phyloP scores from a whole-genome alignment of 2,888 invertebrate genomes.

The Polydesmus complanatus region DNA sequence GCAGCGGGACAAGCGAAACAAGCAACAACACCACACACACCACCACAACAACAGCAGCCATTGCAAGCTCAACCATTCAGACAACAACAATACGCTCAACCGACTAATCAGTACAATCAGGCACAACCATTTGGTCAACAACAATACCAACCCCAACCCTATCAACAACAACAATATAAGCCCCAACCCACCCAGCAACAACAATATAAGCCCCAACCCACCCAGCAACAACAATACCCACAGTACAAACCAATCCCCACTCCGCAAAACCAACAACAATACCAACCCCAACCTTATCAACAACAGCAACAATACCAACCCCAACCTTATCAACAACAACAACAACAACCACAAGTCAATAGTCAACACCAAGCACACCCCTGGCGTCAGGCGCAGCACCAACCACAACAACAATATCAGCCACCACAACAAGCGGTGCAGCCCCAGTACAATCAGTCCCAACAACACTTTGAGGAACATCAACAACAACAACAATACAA shows the following conservation, averaged over 20 bases:
- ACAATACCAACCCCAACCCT: no score
- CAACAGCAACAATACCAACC: no score
- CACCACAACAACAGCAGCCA: constrained; percentile 26
- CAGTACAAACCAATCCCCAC: no score
- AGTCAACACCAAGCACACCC: no score
- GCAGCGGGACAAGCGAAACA: neutral
- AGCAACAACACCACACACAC: constrained; percentile 35
- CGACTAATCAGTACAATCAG: neutral
- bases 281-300: no score
- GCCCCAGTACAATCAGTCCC: constrained; percentile 16
- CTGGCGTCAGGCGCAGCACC: neutral
- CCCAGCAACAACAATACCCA: neutral
- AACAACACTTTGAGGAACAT: constrained; percentile 19
- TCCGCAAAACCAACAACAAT: no score
- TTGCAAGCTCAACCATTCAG: neutral
- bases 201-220: neutral
- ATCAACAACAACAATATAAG: neutral
- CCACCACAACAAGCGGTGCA: constrained; percentile 6
- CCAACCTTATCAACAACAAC: no score
- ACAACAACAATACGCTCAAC: neutral
- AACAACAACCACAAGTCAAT: no score
- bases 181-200: neutral
- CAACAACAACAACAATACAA: neutral
- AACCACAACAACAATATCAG: constrained; percentile 2
- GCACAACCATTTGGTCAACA: neutral